Evolutionary conservation across 1,140 invertebrate species (phyloP).

Genomic region (Cotesia typhae): DNA sequence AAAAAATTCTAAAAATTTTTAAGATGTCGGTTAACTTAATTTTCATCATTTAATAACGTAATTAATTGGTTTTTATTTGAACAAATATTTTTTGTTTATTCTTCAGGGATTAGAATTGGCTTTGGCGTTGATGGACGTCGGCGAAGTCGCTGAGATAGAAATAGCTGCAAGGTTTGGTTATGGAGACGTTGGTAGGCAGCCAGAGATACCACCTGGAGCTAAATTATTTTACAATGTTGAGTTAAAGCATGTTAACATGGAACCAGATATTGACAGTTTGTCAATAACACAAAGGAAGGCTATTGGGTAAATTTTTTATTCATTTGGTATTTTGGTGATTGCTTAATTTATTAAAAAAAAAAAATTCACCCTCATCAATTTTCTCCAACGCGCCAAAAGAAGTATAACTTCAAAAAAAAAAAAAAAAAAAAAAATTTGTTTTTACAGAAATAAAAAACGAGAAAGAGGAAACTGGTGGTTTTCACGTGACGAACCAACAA

Average conservation of each 20-base stretch:
- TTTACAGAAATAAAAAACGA: slow-evolving; percentile 75
- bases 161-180: slow-evolving; percentile 80
- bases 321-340: too few relatives aligned
- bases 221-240: slow-evolving; percentile 74
- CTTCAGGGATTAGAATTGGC: slow-evolving; percentile 82
- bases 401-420: too few relatives aligned
- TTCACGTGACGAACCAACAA: slow-evolving; percentile 76
- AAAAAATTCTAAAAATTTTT: slow-evolving; percentile 53
- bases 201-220: slow-evolving; percentile 73
- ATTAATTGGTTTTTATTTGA: slow-evolving; percentile 41
- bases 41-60: too few relatives aligned
- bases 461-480: slow-evolving; percentile 91
- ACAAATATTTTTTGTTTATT: not conserved
- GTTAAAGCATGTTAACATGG: slow-evolving; percentile 71
- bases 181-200: slow-evolving; percentile 73
- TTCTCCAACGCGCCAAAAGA: too few relatives aligned
- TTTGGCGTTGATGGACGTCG: slow-evolving; percentile 83
- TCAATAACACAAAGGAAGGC: slow-evolving; percentile 68
- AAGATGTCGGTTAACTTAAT: too few relatives aligned
- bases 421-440: not conserved
- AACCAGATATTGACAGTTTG: slow-evolving; percentile 72
- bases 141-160: slow-evolving; percentile 76
- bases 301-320: slow-evolving; percentile 69
- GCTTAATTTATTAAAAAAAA: too few relatives aligned
- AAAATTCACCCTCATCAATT: too few relatives aligned